Conservation (phyloP, 2,888 invertebrate genomes). For the Sussaba pulchella region DNA sequence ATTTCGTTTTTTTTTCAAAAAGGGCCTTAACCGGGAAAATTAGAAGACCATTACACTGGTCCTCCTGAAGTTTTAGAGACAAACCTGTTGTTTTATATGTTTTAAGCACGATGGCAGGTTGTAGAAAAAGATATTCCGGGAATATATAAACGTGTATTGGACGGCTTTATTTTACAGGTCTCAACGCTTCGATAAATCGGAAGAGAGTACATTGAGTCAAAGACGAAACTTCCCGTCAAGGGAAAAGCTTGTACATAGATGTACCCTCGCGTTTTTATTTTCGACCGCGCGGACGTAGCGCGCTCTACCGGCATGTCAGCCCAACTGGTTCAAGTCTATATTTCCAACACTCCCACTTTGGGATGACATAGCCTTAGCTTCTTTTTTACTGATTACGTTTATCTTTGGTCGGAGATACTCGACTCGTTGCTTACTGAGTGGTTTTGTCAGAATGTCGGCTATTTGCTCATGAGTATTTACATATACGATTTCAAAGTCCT, state of each 20-base stretch:
- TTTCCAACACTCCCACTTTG: background rate
- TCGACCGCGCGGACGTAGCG: background rate
- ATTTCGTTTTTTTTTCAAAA: no score
- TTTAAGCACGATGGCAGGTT: background rate
- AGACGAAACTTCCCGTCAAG: background rate
- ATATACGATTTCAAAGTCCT: background rate
- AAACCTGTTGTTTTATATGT: constrained; percentile 15
- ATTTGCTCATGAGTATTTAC: background rate
- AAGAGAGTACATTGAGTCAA: background rate
- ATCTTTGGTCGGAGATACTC: constrained; percentile 3
- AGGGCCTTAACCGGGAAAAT: no score
- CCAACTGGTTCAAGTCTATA: background rate
- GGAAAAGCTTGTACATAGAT: background rate
- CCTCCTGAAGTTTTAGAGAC: no score
- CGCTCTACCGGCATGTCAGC: constrained; percentile 6
- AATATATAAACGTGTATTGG: background rate
- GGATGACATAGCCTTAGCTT: background rate
- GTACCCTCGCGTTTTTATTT: background rate
- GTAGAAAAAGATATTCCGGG: background rate
- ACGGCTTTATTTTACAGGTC: background rate
- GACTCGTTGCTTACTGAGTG: background rate
- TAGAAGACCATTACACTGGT: no score
- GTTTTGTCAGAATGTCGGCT: background rate
- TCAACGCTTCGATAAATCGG: background rate
- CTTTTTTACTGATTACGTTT: constrained; percentile 2